Percentiles rank a stretch among this genome's conserved stretches.
phyloP scores from a whole-genome alignment of 2,113 vertebrate species.

The Odocoileus virginianus region DNA sequence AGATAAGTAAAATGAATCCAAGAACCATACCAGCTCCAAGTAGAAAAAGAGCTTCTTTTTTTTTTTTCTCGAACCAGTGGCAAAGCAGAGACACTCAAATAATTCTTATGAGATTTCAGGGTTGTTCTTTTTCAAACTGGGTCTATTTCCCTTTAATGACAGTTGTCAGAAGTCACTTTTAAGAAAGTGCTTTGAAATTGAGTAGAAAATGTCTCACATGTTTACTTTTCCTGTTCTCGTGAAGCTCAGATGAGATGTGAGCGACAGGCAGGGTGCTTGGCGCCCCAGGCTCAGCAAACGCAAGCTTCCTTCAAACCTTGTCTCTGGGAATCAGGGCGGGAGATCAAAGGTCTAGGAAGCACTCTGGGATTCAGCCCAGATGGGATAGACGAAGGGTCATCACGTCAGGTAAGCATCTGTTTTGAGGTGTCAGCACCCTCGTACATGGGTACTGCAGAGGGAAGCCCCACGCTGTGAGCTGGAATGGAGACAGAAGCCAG shows the following conservation, averaged over 20 bases:
- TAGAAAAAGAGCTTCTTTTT: background rate
- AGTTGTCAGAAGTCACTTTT: conserved; percentile 24
- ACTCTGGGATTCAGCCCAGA: background rate
- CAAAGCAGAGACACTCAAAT: background rate
- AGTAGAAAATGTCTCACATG: background rate
- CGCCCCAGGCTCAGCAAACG: accelerated
- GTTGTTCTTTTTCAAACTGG: background rate
- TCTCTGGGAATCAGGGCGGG: accelerated
- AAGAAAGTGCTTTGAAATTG: conserved; percentile 7
- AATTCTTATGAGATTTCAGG: background rate
- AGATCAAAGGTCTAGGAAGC: background rate
- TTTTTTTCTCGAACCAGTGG: background rate
- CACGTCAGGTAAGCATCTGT: accelerated
- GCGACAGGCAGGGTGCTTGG: background rate
- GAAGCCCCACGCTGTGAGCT: background rate
- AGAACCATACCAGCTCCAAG: background rate
- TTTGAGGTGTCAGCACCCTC: too few species aligned
- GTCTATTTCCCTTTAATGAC: conserved; percentile 2
- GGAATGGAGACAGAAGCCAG: background rate
- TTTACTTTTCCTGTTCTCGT: background rate
- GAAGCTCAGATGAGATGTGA: background rate
- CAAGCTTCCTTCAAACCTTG: accelerated
- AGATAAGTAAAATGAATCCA: background rate
- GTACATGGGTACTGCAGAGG: background rate
- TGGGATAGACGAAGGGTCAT: accelerated